phyloP scores from a whole-genome alignment of 2,888 invertebrate species.

The Trichopria drosophilae region DNA sequence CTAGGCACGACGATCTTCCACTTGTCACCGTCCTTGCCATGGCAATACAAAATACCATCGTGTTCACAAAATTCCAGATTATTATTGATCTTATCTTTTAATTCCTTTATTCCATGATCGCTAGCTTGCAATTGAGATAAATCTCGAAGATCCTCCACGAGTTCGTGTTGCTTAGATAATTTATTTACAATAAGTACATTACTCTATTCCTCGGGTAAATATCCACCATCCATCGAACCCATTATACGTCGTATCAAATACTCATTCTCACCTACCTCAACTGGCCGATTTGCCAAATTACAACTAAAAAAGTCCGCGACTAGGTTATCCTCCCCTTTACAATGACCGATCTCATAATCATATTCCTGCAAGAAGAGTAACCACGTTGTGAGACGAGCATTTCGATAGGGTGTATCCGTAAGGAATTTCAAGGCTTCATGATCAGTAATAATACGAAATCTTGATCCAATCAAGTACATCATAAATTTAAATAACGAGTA shows the following conservation, averaged over 20 bases:
- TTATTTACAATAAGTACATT: too few relatives aligned
- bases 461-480: constrained; percentile 1
- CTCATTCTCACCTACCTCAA: too few relatives aligned
- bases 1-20: not conserved
- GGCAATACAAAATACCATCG: constrained; percentile 1
- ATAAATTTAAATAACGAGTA: constrained; percentile 23
- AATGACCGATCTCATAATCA: constrained; percentile 11
- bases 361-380: constrained; percentile 9
- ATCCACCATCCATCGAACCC: too few relatives aligned
- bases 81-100: too few relatives aligned
- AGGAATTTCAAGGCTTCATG: constrained; percentile 15
- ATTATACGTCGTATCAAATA: too few relatives aligned
- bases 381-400: constrained; percentile 8
- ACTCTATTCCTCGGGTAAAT: too few relatives aligned
- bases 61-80: not conserved
- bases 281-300: not conserved
- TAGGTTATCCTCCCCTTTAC: constrained; percentile 14
- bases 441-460: constrained; percentile 4
- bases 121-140: too few relatives aligned
- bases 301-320: constrained; percentile 14
- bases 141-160: too few relatives aligned
- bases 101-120: too few relatives aligned
- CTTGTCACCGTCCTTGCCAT: not conserved
- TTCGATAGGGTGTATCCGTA: not conserved
- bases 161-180: too few relatives aligned